Evolutionary conservation across 2,888 invertebrate genomes (phyloP).

Genomic region (Halocaridina rubra): DNA sequence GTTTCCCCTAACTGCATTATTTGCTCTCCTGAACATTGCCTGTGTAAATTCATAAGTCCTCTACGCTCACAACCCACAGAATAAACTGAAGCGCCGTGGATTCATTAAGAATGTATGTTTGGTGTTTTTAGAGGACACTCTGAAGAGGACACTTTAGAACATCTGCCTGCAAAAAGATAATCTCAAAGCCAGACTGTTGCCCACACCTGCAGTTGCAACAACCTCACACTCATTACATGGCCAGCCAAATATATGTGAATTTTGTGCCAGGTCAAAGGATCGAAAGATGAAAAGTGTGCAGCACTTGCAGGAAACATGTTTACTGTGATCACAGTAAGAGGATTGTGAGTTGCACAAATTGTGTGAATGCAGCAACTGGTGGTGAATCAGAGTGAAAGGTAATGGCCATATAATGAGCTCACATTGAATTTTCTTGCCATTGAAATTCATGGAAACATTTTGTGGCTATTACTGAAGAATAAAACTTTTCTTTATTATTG

Average conservation of each 20-base stretch:
- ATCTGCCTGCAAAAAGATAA: not conserved
- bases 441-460: no score
- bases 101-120: constrained; percentile 12
- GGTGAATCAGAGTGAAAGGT: no score
- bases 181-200: not conserved
- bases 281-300: constrained; percentile 17
- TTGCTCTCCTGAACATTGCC: constrained; percentile 16
- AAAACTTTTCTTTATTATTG: no score
- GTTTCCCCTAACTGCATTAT: constrained; percentile 9
- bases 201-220: not conserved
- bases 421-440: no score
- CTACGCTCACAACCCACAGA: no score
- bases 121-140: not conserved
- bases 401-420: no score
- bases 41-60: constrained; percentile 14
- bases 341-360: no score
- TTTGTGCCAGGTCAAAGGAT: constrained; percentile 21
- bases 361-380: no score
- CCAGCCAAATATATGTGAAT: not conserved
- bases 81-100: constrained; percentile 17
- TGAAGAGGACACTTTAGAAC: constrained; percentile 3
- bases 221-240: not conserved
- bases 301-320: constrained; percentile 9
- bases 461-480: no score
- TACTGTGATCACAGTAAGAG: no score